These are phyloP conservation scores for Acridotheres tristis DNA, from an alignment of 2,797 vertebrate genomes.

Conservation along the genomic window DNA sequence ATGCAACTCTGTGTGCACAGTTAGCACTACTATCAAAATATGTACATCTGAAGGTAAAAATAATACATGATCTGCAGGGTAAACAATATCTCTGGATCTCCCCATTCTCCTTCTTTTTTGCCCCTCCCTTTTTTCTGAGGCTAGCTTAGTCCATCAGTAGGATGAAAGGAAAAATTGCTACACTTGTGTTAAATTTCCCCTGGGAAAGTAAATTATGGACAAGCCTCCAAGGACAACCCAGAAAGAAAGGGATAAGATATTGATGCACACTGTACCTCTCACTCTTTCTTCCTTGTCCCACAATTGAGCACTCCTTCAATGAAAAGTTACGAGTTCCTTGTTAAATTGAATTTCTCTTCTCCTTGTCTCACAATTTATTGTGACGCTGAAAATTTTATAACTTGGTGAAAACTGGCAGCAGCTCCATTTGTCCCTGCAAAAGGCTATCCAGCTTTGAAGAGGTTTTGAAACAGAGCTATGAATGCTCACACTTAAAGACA, in stretches of 20 bases:
- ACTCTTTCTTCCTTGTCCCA: conserved; percentile 62
- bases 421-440: conserved; percentile 67
- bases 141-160: conserved; percentile 61
- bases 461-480: conserved; percentile 41
- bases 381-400: conserved; percentile 73
- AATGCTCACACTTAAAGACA: conserved; percentile 34
- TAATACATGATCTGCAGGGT: conserved; percentile 59
- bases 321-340: conserved; percentile 71
- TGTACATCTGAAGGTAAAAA: conserved; percentile 61
- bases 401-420: conserved; percentile 64
- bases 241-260: conserved; percentile 67
- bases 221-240: conserved; percentile 69
- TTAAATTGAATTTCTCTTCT: conserved; percentile 73
- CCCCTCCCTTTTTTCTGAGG: background rate
- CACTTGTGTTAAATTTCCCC: conserved; percentile 76
- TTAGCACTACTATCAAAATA: conserved; percentile 55
- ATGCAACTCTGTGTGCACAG: background rate
- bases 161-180: conserved; percentile 74
- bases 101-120: background rate
- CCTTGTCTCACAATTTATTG: conserved; percentile 71
- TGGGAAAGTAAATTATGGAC: conserved; percentile 73
- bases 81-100: conserved; percentile 63
- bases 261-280: conserved; percentile 64
- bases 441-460: conserved; percentile 54
- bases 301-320: conserved; percentile 66